Evolutionary conservation across 2,888 invertebrate genomes (phyloP).

Genomic region (Schizaphis graminum): DNA sequence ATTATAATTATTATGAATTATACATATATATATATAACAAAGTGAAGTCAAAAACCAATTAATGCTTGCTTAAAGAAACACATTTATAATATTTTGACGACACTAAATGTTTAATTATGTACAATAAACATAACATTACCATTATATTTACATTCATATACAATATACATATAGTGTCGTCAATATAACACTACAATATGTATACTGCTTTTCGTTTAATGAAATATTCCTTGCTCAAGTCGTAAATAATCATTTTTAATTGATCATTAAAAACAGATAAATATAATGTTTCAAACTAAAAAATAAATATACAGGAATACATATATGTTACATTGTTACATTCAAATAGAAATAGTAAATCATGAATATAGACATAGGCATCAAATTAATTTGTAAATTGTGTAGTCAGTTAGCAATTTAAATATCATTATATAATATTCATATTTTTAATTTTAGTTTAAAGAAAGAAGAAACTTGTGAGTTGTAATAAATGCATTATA

Average conservation of each 20-base stretch:
- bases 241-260: slow-evolving; percentile 59
- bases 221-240: slow-evolving; percentile 41
- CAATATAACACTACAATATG: neutral
- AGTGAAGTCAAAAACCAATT: slow-evolving; percentile 19
- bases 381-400: slow-evolving; percentile 13
- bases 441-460: neutral
- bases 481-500: neutral
- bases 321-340: neutral
- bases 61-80: slow-evolving; percentile 17
- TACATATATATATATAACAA: neutral
- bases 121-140: slow-evolving; percentile 41
- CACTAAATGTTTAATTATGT: slow-evolving; percentile 51
- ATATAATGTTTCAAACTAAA: slow-evolving; percentile 21
- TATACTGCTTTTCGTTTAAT: slow-evolving; percentile 32
- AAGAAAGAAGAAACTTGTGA: neutral
- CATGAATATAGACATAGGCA: slow-evolving; percentile 12
- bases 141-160: slow-evolving; percentile 25
- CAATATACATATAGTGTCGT: neutral
- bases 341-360: neutral
- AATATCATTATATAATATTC: neutral
- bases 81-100: neutral
- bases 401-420: neutral
- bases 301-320: neutral
- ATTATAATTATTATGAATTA: slow-evolving; percentile 16
- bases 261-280: slow-evolving; percentile 52